phyloP scores from a whole-genome alignment of 1,140 invertebrate species.

The Coenobita brevimanus region DNA sequence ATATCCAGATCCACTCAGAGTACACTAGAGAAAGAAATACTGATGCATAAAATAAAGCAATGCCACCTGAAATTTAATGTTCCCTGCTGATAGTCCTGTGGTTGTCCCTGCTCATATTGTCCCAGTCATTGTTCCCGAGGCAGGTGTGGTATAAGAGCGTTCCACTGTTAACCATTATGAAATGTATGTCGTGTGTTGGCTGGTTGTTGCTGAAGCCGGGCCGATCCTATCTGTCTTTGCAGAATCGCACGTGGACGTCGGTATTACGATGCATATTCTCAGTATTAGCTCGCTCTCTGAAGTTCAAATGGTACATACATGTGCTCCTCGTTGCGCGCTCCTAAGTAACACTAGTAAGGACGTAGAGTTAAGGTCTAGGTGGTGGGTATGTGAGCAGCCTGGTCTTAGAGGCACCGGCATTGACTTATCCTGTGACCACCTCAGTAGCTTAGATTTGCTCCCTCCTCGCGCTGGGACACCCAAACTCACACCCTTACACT shows the following conservation, averaged over 20 bases:
- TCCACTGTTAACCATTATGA: conserved; percentile 48
- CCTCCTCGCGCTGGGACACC: conserved; percentile 28
- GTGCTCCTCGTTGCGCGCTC: conserved; percentile 55
- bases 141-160: too few relatives aligned
- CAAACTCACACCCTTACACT: not conserved
- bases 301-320: conserved; percentile 94
- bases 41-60: too few relatives aligned
- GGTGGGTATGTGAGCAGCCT: not conserved
- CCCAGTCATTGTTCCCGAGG: too few relatives aligned
- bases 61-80: too few relatives aligned
- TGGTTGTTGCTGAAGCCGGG: conserved; percentile 55
- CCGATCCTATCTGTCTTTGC: conserved; percentile 76
- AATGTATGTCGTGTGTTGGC: conserved; percentile 51
- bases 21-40: too few relatives aligned
- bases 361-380: conserved; percentile 48
- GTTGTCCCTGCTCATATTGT: too few relatives aligned
- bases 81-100: too few relatives aligned
- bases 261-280: conserved; percentile 98
- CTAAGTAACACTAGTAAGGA: conserved; percentile 67
- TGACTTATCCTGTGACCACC: not conserved
- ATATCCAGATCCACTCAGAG: too few relatives aligned
- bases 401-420: conserved; percentile 8
- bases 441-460: not conserved
- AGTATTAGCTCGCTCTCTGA: conserved; percentile 98
- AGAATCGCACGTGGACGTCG: conserved; percentile 96